These are phyloP conservation scores for Cantharis rustica DNA, from an alignment of 2,888 invertebrate genomes.

Conservation along the genomic window DNA sequence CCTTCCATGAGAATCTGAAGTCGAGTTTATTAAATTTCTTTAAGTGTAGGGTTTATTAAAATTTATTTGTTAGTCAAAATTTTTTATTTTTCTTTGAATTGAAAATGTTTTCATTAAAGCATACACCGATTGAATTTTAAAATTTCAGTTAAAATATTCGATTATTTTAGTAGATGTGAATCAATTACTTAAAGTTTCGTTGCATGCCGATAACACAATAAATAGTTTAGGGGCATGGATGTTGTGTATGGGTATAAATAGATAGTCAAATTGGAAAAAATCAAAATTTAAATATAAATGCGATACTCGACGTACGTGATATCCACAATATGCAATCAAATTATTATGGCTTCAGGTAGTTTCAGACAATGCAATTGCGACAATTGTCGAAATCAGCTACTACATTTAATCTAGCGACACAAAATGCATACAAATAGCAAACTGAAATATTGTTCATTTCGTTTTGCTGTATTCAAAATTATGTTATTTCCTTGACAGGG, in stretches of 20 bases:
- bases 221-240: background rate
- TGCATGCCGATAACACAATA: background rate
- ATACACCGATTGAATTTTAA: background rate
- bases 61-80: no score
- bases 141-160: background rate
- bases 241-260: background rate
- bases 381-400: conserved; percentile 20
- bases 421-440: conserved; percentile 12
- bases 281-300: background rate
- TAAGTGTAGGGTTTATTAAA: no score
- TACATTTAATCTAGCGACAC: conserved; percentile 7
- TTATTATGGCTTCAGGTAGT: conserved; percentile 19
- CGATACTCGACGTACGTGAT: background rate
- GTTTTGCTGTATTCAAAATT: background rate
- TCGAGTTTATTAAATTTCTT: no score
- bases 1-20: no score
- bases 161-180: background rate
- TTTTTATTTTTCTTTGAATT: background rate
- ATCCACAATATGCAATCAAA: conserved; percentile 11
- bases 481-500: background rate
- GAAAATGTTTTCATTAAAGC: background rate
- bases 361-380: conserved; percentile 20
- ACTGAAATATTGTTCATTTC: background rate
- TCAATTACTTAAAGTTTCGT: background rate
- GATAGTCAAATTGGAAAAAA: background rate